A percentile compares a stretch with the other conserved stretches of the same genome.
These are phyloP conservation scores for Dinomys branickii DNA, from an alignment of 2,113 vertebrate species.

Conservation along the genomic window DNA sequence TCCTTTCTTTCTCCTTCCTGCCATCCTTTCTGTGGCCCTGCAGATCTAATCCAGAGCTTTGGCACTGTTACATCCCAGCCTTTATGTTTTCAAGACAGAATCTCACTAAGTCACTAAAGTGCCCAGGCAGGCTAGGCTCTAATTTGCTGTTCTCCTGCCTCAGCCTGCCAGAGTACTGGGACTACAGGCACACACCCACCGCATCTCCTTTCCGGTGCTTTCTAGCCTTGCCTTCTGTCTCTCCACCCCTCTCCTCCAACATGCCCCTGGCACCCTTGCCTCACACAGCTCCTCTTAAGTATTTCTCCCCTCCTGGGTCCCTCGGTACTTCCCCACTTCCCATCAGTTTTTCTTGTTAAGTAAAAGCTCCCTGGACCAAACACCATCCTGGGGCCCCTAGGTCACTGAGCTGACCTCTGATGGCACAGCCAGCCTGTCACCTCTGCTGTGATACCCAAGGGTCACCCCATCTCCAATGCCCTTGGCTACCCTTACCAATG, in stretches of 20 bases:
- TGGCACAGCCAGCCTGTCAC: background rate
- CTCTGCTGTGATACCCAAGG: background rate
- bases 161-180: background rate
- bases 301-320: background rate
- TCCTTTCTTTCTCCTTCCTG: background rate
- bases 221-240: too few species aligned
- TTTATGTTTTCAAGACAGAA: background rate
- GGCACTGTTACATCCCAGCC: background rate
- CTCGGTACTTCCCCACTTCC: background rate
- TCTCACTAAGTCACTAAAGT: background rate
- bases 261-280: background rate
- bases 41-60: background rate
- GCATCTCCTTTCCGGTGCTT: background rate
- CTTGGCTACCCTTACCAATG: background rate
- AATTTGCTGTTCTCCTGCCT: background rate
- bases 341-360: background rate
- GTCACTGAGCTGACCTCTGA: background rate
- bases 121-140: background rate
- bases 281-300: background rate
- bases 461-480: background rate
- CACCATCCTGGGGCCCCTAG: background rate
- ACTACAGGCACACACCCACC: background rate
- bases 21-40: background rate
- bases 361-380: background rate
- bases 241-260: background rate